These are phyloP conservation scores for Caenorhabditis becei DNA, from an alignment of 2,888 invertebrate genomes.

Conservation along the genomic window DNA sequence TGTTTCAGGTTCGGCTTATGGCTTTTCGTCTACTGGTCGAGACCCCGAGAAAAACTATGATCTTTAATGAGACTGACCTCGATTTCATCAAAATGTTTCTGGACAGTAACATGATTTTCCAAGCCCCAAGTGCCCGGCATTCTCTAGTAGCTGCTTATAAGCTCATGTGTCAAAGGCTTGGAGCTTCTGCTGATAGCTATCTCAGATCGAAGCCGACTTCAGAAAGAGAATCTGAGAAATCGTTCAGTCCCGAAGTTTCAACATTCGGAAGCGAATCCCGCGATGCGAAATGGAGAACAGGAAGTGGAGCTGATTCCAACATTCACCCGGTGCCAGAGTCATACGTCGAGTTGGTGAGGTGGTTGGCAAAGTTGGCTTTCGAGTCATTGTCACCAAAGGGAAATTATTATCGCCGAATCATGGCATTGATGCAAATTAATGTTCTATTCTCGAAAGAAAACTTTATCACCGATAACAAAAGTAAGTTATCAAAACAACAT, in stretches of 20 bases:
- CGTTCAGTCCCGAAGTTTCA: conserved; percentile 18
- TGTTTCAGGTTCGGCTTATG: conserved; percentile 64
- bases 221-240: neutral
- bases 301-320: neutral
- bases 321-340: conserved; percentile 21
- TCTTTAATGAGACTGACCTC: conserved; percentile 54
- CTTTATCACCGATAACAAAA: conserved; percentile 52
- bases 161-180: conserved; percentile 52
- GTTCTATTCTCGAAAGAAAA: conserved; percentile 54
- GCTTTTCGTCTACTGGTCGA: conserved; percentile 66
- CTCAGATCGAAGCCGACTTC: conserved; percentile 9
- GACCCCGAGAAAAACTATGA: conserved; percentile 62
- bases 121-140: conserved; percentile 63
- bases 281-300: conserved; percentile 5
- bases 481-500: conserved; percentile 8
- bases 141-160: conserved; percentile 63
- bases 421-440: conserved; percentile 65
- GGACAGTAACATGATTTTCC: conserved; percentile 64
- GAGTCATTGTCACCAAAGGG: conserved; percentile 57
- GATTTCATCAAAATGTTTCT: conserved; percentile 62
- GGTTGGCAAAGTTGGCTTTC: conserved; percentile 55
- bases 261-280: conserved; percentile 12
- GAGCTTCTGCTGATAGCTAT: conserved; percentile 20
- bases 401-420: conserved; percentile 67
- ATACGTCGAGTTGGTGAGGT: conserved; percentile 24